phyloP scores from a whole-genome alignment of 2,888 invertebrate species.

The Falcaria lacertinaria region DNA sequence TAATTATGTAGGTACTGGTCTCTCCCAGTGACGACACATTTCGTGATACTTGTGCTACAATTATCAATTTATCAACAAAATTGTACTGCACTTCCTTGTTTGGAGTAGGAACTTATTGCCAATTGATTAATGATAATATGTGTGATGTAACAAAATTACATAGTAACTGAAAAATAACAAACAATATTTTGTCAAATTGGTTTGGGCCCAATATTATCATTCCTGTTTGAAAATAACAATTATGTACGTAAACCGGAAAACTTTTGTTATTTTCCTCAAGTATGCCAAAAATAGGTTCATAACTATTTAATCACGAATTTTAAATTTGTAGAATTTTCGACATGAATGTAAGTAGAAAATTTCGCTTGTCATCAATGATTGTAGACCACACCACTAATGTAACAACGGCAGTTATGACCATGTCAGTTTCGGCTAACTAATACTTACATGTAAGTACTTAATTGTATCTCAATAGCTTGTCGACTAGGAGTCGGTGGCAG shows the following conservation, averaged over 20 bases:
- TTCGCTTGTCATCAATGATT: background rate
- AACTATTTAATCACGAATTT: no score
- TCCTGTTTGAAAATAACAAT: constrained; percentile 23
- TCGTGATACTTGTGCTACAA: no score
- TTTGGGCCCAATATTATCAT: constrained; percentile 16
- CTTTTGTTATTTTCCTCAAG: background rate
- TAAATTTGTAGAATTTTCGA: background rate
- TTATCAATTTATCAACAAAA: no score
- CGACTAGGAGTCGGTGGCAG: background rate
- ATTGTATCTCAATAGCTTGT: background rate
- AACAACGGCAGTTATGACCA: background rate
- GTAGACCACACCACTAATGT: background rate
- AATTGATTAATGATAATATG: background rate
- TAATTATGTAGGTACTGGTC: background rate
- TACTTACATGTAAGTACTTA: background rate
- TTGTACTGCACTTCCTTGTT: no score
- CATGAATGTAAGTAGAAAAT: no score
- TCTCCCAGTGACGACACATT: no score
- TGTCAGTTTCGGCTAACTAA: constrained; percentile 3
- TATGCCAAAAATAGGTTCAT: background rate
- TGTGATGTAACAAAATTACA: background rate
- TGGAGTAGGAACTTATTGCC: background rate
- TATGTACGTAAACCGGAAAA: constrained; percentile 11
- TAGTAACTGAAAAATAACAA: background rate
- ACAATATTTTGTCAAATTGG: constrained; percentile 20